Base-by-base conservation (phyloP, 1,140 invertebrate genomes). In the Metaphire vulgaris region DNA sequence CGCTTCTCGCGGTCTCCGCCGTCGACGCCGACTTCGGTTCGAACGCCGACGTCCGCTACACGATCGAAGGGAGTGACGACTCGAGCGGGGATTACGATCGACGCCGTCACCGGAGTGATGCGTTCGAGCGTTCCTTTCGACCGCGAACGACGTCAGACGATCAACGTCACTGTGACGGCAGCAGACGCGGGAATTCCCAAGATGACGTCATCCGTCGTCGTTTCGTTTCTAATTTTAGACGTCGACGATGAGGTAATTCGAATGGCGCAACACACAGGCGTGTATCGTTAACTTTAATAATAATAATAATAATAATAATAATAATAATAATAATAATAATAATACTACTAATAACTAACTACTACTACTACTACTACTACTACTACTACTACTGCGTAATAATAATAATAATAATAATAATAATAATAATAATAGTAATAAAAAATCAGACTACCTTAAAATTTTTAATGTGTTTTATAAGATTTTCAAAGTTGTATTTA, bases 71-170 rank as follows among this genome's bases (percentile, higher is more conserved):
- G 12, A 34, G 41, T 16, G 33, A 26, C 26, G 28, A 29, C 6
- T 29, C 69, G 64, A 88, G 92, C 15, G 91, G 94, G 41, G 83
- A 96, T 98, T 87, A 91, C 90, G 28, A 94, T 98, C 75, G 92
- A 95, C 85, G 90, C 93, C 1, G 88, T 90, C 33, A 93, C 91
- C 0, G 96, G 95, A 0, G 91, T 93, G 0, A 93, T 98, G 78
- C 91, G 94, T 0, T 81, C 83, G 2, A 90, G 90, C 15, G 87
- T 89, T 16, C 81, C 87, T 12, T 86, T 98, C 34, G 96, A 98
- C 83, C 87, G 95, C 76, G 96, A 98, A 21, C 6, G 41, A 21
- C 41, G 21, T 12, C 41, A 56, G 41, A 21, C 21, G 41, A 21
- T 56, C 41, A 56, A 21, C 21, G 6, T 56, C 6, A 56, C 41